Evolutionary conservation across 2,797 vertebrate genomes (phyloP).

Genomic region (Anniella stebbinsi): DNA sequence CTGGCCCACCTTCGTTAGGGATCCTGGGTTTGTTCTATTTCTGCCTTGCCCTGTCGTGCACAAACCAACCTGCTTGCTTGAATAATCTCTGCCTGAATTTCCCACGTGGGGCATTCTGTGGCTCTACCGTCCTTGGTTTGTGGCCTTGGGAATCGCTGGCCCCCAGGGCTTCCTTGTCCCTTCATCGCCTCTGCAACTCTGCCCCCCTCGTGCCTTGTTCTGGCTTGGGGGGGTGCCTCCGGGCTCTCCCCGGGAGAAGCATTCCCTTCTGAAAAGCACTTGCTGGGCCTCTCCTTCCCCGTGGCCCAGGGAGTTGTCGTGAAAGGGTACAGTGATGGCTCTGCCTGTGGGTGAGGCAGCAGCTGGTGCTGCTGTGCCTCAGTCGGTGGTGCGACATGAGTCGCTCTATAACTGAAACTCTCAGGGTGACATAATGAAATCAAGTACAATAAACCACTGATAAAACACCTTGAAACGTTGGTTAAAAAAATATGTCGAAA

Average conservation of each 20-base stretch:
- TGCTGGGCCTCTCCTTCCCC: slow-evolving; percentile 60
- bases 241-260: no score
- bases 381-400: slow-evolving; percentile 77
- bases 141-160: neutral
- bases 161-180: neutral
- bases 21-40: no score
- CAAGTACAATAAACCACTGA: no score
- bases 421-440: no score
- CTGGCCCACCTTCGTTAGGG: neutral
- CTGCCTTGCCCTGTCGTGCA: no score
- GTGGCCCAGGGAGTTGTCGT: slow-evolving; percentile 83
- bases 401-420: no score
- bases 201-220: neutral
- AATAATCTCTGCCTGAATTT: neutral
- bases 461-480: no score
- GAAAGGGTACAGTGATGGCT: slow-evolving; percentile 77
- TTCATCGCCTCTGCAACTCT: no score
- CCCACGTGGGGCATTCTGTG: neutral
- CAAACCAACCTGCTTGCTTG: no score
- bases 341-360: slow-evolving; percentile 84
- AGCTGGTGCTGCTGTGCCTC: slow-evolving; percentile 78
- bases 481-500: no score
- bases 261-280: slow-evolving; percentile 82
- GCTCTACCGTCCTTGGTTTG: neutral
- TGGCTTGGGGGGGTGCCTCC: neutral